phyloP scores from a whole-genome alignment of 2,113 vertebrate species.

The Thalassarche chlororhynchos region DNA sequence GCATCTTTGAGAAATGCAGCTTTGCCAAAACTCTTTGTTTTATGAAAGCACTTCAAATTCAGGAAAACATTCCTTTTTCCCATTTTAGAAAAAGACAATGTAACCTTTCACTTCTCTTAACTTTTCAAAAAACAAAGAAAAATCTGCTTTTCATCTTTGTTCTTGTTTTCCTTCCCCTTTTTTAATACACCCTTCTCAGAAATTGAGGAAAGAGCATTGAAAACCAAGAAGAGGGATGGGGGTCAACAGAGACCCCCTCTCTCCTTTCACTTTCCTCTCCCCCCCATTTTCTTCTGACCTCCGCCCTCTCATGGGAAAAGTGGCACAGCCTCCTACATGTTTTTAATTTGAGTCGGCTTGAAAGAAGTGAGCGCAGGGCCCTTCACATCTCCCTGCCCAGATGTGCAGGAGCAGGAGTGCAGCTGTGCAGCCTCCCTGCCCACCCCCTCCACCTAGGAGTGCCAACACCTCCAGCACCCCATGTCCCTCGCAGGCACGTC shows the following conservation, averaged over 20 bases:
- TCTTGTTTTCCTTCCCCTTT: background rate
- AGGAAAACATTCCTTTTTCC: background rate
- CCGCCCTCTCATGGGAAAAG: background rate
- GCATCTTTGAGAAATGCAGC: background rate
- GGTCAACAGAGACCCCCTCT: background rate
- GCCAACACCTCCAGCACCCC: fast-evolving
- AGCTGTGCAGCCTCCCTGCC: background rate
- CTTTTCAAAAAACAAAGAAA: background rate
- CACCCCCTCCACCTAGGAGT: background rate
- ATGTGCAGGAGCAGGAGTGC: fast-evolving
- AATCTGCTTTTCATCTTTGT: background rate
- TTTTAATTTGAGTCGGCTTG: background rate
- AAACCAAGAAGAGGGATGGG: background rate
- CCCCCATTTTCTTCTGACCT: background rate
- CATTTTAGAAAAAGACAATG: background rate
- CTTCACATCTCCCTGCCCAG: background rate
- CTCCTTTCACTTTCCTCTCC: background rate
- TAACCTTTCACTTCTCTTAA: background rate
- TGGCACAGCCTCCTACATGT: background rate
- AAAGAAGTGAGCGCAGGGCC: background rate
- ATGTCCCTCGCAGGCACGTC: background rate
- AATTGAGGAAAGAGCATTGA: background rate
- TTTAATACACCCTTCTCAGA: background rate
- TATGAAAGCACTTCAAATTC: background rate
- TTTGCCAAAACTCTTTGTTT: background rate